A percentile compares a stretch with the other conserved stretches of the same genome.
These are phyloP conservation scores for Syngnathus scovelli DNA, from an alignment of 2,113 vertebrate genomes.

Conservation along the genomic window DNA sequence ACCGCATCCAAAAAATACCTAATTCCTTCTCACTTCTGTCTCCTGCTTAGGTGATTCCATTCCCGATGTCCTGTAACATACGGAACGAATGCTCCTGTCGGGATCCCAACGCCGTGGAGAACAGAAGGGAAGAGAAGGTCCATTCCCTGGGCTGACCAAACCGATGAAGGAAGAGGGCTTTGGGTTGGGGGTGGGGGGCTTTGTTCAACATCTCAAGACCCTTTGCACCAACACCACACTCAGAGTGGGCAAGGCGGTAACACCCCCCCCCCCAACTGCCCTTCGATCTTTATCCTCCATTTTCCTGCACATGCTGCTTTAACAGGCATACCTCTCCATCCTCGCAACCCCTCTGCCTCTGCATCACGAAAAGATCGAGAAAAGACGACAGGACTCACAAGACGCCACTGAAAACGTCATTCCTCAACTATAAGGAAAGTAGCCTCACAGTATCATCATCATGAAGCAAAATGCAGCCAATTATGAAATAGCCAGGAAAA, in stretches of 20 bases:
- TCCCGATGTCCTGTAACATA: constrained; percentile 92
- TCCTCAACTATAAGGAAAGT: constrained; percentile 47
- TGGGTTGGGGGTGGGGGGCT: constrained; percentile 13
- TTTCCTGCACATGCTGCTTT: constrained; percentile 76
- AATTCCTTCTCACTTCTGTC: too few relatives aligned
- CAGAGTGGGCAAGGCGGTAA: constrained; percentile 67
- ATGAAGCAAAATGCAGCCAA: constrained; percentile 25
- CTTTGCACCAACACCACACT: constrained; percentile 60
- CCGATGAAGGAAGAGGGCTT: constrained; percentile 6
- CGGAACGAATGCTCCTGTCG: constrained; percentile 90
- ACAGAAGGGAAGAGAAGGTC: constrained; percentile 75
- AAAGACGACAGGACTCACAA: constrained; percentile 44
- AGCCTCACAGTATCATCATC: constrained; percentile 20
- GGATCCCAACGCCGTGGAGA: constrained; percentile 87
- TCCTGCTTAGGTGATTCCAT: constrained; percentile 85
- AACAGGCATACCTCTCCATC: constrained; percentile 73
- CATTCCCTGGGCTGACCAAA: constrained; percentile 80
- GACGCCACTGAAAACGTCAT: constrained; percentile 48
- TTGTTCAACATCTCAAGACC: constrained; percentile 57
- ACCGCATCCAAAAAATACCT: too few relatives aligned
- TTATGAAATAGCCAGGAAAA: constrained; percentile 19
- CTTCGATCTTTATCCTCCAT: constrained; percentile 53
- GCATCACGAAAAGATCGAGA: constrained; percentile 54
- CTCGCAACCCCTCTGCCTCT: constrained; percentile 70
- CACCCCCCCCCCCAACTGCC: constrained; percentile 49